Conservation (phyloP, 2,888 invertebrate genomes). For the Sinelater perroti region DNA sequence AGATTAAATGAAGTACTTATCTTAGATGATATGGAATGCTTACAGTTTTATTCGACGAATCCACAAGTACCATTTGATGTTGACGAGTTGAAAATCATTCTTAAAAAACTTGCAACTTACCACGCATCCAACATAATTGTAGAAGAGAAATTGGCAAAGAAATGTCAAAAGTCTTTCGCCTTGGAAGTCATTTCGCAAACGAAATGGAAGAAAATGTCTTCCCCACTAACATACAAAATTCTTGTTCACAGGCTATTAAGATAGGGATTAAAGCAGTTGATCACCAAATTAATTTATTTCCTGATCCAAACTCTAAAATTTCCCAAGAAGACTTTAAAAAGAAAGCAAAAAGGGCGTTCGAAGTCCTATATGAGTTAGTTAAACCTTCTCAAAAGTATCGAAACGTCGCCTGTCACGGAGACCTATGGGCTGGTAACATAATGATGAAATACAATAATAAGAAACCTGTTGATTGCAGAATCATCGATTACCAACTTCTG, state of each 20-base stretch:
- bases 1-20: slow-evolving; percentile 14
- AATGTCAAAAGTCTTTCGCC: not conserved
- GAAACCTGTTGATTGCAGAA: slow-evolving; percentile 48
- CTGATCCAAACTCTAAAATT: not conserved
- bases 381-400: slow-evolving; percentile 58
- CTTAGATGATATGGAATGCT: slow-evolving; percentile 16
- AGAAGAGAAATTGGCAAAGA: slow-evolving; percentile 17
- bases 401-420: slow-evolving; percentile 69
- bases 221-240: not conserved
- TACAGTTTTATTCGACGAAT: slow-evolving; percentile 1
- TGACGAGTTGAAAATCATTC: slow-evolving; percentile 15
- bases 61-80: slow-evolving; percentile 3
- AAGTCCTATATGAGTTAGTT: slow-evolving; percentile 45
- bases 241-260: not conserved
- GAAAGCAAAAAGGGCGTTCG: not conserved
- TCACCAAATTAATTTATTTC: slow-evolving; percentile 17
- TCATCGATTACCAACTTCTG: slow-evolving; percentile 58
- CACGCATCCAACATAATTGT: slow-evolving; percentile 18
- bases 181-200: slow-evolving; percentile 3
- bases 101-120: slow-evolving; percentile 18
- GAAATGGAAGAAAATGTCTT: slow-evolving; percentile 20
- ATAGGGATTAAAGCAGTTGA: slow-evolving; percentile 1
- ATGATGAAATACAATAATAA: slow-evolving; percentile 35
- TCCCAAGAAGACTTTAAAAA: slow-evolving; percentile 6
- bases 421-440: slow-evolving; percentile 70